Base-by-base conservation (phyloP, 2,797 vertebrate species). In the Anolis apletophallus region DNA sequence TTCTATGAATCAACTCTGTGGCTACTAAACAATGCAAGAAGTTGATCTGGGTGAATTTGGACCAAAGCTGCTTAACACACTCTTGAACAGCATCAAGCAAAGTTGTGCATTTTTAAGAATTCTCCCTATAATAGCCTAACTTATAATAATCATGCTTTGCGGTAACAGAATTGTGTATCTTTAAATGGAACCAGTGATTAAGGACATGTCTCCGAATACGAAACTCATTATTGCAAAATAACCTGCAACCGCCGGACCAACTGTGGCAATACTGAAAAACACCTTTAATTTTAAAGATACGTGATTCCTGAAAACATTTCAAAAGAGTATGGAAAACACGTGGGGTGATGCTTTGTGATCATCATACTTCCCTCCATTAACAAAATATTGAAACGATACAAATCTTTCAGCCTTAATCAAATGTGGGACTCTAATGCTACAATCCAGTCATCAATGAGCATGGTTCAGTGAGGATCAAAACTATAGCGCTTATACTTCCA, bases 151-250 rank as follows among this genome's bases (percentile, higher is more conserved):
- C 32, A 32, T n/a, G 71, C 80, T 0, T 0, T 26, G 34, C 67
- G 34, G 0, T 0, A n/a, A 90, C 89, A 90, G 82, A 90, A 87
- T 1, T 91, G 46, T 50, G 84, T n/a, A 84, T 46, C 71, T 80
- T 61, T 73, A 76, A 76, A 71, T 88, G n/a, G 79, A 87, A 88
- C 0, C 69, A 61, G 46, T n/a, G 85, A 81, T 81, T 23, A 77
- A 21, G 57, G 11, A 7, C 85, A 23, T 46, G 17, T 5, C 57
- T 74, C 19, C 71, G 40, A 88, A 85, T 88, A 88, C 34, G 92
- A 89, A 87, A 86, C 91, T 86, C 0, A 85, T 80, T 3, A 89
- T 23, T 81, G 50, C 36, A 72, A 46, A 13, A 81, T 14, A 14
- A 3, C 59, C 13, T 29, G 23, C 9, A 32, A 83, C 23, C 11